Conservation (phyloP, 2,113 vertebrate species). For the Pampusana beccarii region DNA sequence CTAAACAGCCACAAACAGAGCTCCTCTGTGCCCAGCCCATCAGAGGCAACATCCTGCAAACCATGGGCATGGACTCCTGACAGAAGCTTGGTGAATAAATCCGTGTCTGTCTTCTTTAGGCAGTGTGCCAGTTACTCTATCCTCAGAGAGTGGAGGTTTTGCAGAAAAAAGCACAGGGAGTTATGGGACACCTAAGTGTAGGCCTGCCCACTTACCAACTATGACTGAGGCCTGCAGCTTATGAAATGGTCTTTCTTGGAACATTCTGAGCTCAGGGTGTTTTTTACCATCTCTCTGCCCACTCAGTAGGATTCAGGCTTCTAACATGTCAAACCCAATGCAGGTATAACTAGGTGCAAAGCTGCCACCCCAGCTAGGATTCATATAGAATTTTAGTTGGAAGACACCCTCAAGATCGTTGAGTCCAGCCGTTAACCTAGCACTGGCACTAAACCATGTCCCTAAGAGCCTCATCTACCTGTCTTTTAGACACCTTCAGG, state of each 20-base stretch:
- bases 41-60: neutral
- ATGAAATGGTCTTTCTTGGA: neutral
- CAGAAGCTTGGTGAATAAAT: neutral
- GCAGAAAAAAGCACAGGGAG: neutral
- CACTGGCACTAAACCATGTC: too few relatives aligned
- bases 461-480: too few relatives aligned
- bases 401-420: too few relatives aligned
- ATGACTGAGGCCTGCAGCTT: neutral
- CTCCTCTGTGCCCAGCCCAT: fast-evolving
- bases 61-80: fast-evolving
- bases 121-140: neutral
- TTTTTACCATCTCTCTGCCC: neutral
- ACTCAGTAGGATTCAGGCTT: neutral
- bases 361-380: neutral
- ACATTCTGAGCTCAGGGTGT: neutral
- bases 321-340: neutral
- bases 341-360: neutral
- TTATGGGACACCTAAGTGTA: neutral
- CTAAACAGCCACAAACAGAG: neutral
- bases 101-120: neutral
- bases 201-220: neutral
- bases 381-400: too few relatives aligned
- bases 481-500: too few relatives aligned
- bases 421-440: too few relatives aligned
- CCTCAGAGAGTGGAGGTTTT: neutral